A percentile compares a stretch with the other conserved stretches of the same genome.
Conservation (phyloP, 2,797 vertebrate species). For the Bovichtus variegatus region DNA sequence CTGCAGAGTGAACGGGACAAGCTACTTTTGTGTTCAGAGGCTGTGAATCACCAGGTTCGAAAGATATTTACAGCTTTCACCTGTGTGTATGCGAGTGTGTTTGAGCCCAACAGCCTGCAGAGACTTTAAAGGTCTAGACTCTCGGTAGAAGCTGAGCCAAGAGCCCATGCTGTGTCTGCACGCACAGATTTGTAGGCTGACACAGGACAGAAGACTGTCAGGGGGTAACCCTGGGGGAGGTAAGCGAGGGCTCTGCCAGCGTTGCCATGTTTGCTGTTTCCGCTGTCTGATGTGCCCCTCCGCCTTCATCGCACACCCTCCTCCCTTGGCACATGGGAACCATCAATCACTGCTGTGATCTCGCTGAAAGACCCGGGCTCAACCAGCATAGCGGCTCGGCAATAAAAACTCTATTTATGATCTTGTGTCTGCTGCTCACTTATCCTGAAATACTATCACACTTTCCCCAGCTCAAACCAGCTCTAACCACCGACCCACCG, state of each 20-base stretch:
- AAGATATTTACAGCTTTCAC: slow-evolving; percentile 22
- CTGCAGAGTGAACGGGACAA: not conserved
- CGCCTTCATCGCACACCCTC: slow-evolving; percentile 14
- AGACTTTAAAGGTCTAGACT: slow-evolving; percentile 34
- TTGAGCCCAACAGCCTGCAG: slow-evolving; percentile 17
- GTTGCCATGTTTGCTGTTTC: slow-evolving; percentile 41
- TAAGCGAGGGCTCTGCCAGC: slow-evolving; percentile 20
- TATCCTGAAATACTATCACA: slow-evolving; percentile 69
- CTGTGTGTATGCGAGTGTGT: not conserved
- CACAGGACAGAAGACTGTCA: slow-evolving; percentile 50
- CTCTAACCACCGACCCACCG: slow-evolving; percentile 58
- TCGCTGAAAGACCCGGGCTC: slow-evolving; percentile 68
- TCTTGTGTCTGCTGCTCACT: slow-evolving; percentile 52
- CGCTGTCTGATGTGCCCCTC: slow-evolving; percentile 32
- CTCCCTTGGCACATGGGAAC: slow-evolving; percentile 40
- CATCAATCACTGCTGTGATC: slow-evolving; percentile 74
- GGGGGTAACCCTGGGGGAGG: slow-evolving; percentile 33
- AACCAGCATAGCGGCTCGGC: slow-evolving; percentile 59
- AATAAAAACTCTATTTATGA: slow-evolving; percentile 75
- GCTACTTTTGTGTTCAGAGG: not conserved
- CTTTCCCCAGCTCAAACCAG: slow-evolving; percentile 60
- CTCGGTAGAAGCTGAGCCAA: slow-evolving; percentile 30
- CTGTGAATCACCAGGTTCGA: slow-evolving; percentile 30
- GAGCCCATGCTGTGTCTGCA: slow-evolving; percentile 30
- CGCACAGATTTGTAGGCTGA: slow-evolving; percentile 48